These are phyloP conservation scores for Teleogryllus oceanicus DNA, from an alignment of 2,888 invertebrate species.

Conservation along the genomic window DNA sequence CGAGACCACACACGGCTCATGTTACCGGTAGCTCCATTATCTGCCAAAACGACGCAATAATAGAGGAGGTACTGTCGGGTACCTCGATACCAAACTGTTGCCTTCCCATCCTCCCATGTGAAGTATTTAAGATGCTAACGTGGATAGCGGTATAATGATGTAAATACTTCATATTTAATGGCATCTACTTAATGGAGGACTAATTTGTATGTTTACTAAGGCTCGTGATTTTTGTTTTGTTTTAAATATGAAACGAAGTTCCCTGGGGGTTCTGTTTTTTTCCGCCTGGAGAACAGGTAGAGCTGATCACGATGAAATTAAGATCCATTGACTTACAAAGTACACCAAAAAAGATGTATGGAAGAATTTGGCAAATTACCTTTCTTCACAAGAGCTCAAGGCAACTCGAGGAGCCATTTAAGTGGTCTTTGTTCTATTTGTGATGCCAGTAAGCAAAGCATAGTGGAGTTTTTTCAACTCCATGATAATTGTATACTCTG, in stretches of 20 bases:
- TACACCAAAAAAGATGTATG: neutral
- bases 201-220: constrained; percentile 18
- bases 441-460: no score
- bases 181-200: neutral
- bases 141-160: neutral
- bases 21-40: constrained; percentile 18
- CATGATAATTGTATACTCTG: no score
- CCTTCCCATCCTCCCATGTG: neutral
- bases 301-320: constrained; percentile 4
- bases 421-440: no score
- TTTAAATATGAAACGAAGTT: constrained; percentile 9
- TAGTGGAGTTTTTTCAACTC: no score
- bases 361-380: neutral
- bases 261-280: neutral
- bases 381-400: neutral
- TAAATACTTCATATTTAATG: constrained; percentile 18
- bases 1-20: constrained; percentile 10
- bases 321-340: constrained; percentile 8
- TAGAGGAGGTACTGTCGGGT: constrained; percentile 18
- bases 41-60: constrained; percentile 18
- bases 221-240: constrained; percentile 5
- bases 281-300: neutral
- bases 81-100: neutral
- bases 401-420: neutral
- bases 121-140: constrained; percentile 18